Evolutionary conservation across 2,797 vertebrate species (phyloP).

Genomic region (Sitta carolinensis): DNA sequence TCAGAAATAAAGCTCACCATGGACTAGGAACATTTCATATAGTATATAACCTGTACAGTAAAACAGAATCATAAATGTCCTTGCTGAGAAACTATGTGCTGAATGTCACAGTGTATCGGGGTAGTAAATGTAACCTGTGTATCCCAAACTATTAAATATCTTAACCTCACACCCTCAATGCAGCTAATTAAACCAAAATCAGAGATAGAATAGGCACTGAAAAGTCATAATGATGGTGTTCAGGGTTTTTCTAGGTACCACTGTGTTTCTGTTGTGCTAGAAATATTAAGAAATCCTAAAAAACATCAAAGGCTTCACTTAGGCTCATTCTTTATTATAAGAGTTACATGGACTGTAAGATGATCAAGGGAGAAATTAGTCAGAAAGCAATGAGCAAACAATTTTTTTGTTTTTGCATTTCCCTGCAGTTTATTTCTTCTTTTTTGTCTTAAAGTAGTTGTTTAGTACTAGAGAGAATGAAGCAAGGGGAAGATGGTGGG

Average conservation of each 20-base stretch:
- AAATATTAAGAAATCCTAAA: not conserved
- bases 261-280: not conserved
- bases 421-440: not conserved
- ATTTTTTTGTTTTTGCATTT: too few relatives aligned
- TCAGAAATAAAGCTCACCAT: not conserved
- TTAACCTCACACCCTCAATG: not conserved
- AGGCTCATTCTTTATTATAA: not conserved
- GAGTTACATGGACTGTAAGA: not conserved
- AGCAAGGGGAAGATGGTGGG: accelerated
- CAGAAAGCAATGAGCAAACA: not conserved
- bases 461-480: not conserved
- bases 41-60: not conserved
- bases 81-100: not conserved
- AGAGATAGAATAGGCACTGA: not conserved
- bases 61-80: not conserved
- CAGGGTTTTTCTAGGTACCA: not conserved
- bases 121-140: accelerated
- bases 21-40: not conserved
- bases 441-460: not conserved
- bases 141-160: not conserved
- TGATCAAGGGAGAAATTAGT: not conserved
- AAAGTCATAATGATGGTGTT: not conserved
- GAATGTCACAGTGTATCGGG: not conserved
- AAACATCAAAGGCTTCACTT: not conserved
- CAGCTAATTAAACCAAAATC: not conserved